Base-by-base conservation (phyloP, 2,797 vertebrate species). In the Pantherophis vulpinus region DNA sequence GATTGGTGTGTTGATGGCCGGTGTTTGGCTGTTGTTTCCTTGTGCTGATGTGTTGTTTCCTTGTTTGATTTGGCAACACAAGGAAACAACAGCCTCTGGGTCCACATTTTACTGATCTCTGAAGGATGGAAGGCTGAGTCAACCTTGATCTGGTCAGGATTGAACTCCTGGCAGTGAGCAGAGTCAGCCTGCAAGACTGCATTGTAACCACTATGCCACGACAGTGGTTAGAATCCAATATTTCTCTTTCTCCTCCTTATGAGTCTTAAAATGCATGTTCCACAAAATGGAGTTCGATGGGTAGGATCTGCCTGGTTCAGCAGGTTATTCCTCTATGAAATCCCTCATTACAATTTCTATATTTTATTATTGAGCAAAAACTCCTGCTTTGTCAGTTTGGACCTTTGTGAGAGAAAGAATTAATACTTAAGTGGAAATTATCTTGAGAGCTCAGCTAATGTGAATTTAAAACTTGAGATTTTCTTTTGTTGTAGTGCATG, bases 341-440 rank as follows among this genome's bases (percentile, higher is more conserved):
- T 96, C 92, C 91, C 93, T 86, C 93, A 66, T 88, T 93, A 93
- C 93, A 94, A 93, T 92, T 95, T 95, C 90, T 94, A 92, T 94
- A 94, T 95, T 95, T 94, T 89, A 89, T 92, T 95, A 96, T 90
- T 95, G 94, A 95, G 94, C 95, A 95, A 96, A 97, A 96, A 95
- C 93, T 95, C 93, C 92, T 95, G 61, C n/a, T n/a, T 14, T 92
- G 94, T 93, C 95, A 95, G 91, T 94, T 59, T 90, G 7, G 55
- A 93, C 89, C 94, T 94, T 74, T 23, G 14, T 59, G 70, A 66
- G 54, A 70, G 61, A 93, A 94, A 94, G 86, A 95, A 93, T 94
- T 96, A 94, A 96, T 97, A 92, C 37, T 93, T 47, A 47, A 91
- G 86, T 90, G 90, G 94, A 70, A 93, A 93, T 59, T 91, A 0